Percentiles rank a stretch among this genome's conserved stretches.
phyloP scores from a whole-genome alignment of 1,140 invertebrate genomes.

The Calosoma granatense region DNA sequence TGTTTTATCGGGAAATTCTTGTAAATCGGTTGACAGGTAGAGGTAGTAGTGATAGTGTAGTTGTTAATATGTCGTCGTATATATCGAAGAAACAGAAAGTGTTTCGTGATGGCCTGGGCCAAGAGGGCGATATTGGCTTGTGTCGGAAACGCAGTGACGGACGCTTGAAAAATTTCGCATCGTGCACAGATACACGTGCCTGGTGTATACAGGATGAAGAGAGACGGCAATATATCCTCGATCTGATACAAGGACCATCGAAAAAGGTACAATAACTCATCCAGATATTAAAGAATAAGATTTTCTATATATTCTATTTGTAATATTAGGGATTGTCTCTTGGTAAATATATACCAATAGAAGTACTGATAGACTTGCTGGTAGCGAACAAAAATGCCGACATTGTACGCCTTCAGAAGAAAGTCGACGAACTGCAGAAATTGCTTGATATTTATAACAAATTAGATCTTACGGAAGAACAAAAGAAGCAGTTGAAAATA shows the following conservation, averaged over 20 bases:
- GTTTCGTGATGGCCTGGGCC: conserved; percentile 24
- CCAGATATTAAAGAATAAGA: neutral
- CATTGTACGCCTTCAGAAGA: conserved; percentile 34
- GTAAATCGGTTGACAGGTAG: no score
- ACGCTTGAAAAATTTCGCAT: conserved; percentile 35
- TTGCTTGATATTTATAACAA: conserved; percentile 34
- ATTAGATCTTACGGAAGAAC: conserved; percentile 33
- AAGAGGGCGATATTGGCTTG: conserved; percentile 25
- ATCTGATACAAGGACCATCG: conserved; percentile 30
- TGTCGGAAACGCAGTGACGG: conserved; percentile 34
- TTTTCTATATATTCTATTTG: neutral
- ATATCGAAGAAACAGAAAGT: conserved; percentile 37
- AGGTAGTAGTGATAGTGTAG: neutral
- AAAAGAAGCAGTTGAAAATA: conserved; percentile 28
- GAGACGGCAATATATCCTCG: conserved; percentile 35
- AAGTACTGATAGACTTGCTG: conserved; percentile 38
- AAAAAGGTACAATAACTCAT: neutral
- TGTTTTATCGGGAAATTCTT: neutral
- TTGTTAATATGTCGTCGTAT: conserved; percentile 30
- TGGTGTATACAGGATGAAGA: conserved; percentile 36
- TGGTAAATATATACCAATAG: conserved; percentile 35
- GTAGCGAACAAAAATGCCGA: conserved; percentile 38
- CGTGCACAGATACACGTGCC: conserved; percentile 36
- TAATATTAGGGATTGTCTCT: conserved; percentile 16
- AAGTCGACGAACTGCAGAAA: conserved; percentile 36